Evolutionary conservation across 2,113 vertebrate genomes (phyloP).

Genomic region (Phoenicopterus ruber): DNA sequence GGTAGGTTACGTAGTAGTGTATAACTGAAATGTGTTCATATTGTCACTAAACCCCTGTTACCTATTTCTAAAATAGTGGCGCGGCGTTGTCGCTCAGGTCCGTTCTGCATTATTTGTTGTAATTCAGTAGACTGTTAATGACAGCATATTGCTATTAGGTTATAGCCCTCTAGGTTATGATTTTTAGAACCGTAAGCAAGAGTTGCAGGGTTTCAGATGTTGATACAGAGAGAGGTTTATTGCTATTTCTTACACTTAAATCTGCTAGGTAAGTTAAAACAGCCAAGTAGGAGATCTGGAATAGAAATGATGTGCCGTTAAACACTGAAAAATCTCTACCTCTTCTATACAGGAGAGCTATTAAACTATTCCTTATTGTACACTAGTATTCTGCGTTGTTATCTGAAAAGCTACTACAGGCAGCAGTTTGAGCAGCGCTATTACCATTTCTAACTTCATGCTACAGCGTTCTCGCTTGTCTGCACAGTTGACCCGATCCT

Average conservation of each 20-base stretch:
- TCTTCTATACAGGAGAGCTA: neutral
- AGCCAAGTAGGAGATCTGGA: neutral
- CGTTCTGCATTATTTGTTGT: neutral
- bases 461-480: conserved; percentile 2
- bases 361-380: neutral
- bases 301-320: neutral
- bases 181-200: neutral
- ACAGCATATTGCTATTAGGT: neutral
- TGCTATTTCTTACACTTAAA: conserved; percentile 4
- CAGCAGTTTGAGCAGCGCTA: neutral
- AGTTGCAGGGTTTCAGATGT: neutral
- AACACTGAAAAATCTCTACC: neutral
- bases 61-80: neutral
- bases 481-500: conserved; percentile 57
- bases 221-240: neutral
- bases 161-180: neutral
- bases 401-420: neutral
- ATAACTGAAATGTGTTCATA: neutral
- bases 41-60: neutral
- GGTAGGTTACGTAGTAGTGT: neutral
- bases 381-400: neutral
- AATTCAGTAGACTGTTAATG: neutral
- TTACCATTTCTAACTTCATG: neutral
- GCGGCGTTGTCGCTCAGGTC: neutral
- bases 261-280: neutral